phyloP scores from a whole-genome alignment of 2,797 vertebrate species.

The Euthynnus affinis region DNA sequence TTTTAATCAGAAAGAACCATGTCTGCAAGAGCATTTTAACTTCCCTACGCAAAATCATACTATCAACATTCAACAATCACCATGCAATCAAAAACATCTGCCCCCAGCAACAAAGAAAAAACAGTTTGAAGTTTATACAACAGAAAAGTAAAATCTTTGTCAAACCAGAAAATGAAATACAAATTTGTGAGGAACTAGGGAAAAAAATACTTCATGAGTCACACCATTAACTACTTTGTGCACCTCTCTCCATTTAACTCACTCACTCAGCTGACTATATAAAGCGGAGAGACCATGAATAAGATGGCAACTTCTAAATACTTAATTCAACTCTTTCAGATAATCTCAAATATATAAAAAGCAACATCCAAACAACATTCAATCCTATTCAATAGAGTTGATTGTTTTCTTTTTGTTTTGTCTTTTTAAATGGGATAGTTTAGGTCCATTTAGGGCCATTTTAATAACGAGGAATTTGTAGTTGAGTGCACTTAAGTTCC shows the following conservation, averaged over 20 bases:
- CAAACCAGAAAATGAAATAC: conserved; percentile 68
- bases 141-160: conserved; percentile 57
- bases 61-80: conserved; percentile 64
- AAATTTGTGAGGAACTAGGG: conserved; percentile 33
- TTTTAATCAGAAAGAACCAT: conserved; percentile 62
- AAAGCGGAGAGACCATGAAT: conserved; percentile 36
- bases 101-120: conserved; percentile 49
- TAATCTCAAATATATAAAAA: conserved; percentile 62
- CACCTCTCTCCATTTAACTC: conserved; percentile 24
- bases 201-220: conserved; percentile 17
- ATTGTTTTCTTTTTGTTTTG: conserved; percentile 48
- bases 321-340: conserved; percentile 38
- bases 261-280: conserved; percentile 33
- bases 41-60: conserved; percentile 59
- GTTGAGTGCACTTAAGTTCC: conserved; percentile 46
- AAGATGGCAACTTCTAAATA: conserved; percentile 37
- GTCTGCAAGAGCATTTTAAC: conserved; percentile 54
- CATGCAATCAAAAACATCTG: conserved; percentile 67
- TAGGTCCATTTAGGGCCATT: conserved; percentile 19
- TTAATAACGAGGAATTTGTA: conserved; percentile 28
- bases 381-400: conserved; percentile 46
- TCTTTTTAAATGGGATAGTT: conserved; percentile 31
- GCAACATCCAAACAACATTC: conserved; percentile 50
- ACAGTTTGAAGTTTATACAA: conserved; percentile 52
- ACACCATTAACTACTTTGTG: conserved; percentile 45